Conservation (phyloP, 2,888 invertebrate genomes). For the Penaeus monodon region DNA sequence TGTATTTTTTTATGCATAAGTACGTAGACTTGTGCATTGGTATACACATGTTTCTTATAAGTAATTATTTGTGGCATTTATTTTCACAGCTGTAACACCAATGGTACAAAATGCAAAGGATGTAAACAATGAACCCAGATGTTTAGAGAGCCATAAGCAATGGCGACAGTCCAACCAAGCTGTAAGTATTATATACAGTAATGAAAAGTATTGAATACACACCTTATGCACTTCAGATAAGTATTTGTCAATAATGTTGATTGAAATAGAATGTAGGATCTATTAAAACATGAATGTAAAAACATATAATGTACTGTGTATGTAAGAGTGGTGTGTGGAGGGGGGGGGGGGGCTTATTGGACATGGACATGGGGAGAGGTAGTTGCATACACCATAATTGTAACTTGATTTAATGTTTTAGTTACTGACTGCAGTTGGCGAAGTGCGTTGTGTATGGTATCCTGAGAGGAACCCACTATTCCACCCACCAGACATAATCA, state of each 20-base stretch:
- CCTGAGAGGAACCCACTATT: conserved; percentile 69
- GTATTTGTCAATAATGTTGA: no score
- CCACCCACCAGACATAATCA: conserved; percentile 77
- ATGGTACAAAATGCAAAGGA: conserved; percentile 96
- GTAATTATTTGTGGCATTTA: neutral
- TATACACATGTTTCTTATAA: no score
- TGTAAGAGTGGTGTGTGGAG: neutral
- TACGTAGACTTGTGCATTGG: neutral
- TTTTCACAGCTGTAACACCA: conserved; percentile 82
- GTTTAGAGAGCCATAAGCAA: conserved; percentile 78
- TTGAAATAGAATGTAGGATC: no score
- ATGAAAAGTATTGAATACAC: no score
- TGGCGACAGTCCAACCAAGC: conserved; percentile 87
- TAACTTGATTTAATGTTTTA: conserved; percentile 68
- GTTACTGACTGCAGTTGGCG: conserved; percentile 84
- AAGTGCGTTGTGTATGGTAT: conserved; percentile 81
- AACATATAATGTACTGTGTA: conserved; percentile 42
- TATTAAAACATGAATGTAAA: no score
- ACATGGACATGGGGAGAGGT: no score
- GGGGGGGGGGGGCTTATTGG: neutral
- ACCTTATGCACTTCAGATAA: no score
- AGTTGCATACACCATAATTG: no score
- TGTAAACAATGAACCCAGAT: conserved; percentile 88
- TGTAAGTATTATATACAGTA: conserved; percentile 72
- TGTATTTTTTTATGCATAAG: neutral